Conservation (phyloP, 2,113 vertebrate species). For the Pimephales promelas region DNA sequence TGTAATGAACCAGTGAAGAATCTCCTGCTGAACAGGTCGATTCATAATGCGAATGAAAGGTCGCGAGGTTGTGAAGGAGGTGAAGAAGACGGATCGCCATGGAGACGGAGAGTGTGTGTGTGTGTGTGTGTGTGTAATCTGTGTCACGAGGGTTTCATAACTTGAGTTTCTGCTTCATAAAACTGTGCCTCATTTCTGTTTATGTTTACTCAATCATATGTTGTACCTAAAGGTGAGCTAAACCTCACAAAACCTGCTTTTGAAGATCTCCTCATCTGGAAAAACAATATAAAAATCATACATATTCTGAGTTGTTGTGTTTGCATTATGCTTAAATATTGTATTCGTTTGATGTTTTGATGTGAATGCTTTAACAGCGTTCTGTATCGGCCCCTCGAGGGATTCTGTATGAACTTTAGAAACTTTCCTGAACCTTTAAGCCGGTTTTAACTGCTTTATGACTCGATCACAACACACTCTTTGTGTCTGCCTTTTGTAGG, state of each 20-base stretch:
- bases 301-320: not conserved
- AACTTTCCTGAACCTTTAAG: constrained; percentile 10
- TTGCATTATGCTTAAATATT: not conserved
- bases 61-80: not conserved
- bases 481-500: not conserved
- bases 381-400: not conserved
- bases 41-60: not conserved
- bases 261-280: no score
- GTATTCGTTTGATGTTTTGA: not conserved
- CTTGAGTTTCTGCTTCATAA: no score
- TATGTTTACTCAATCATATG: no score
- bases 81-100: not conserved
- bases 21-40: not conserved
- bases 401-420: constrained; percentile 1
- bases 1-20: no score
- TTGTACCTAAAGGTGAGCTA: no score
- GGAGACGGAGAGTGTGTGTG: not conserved
- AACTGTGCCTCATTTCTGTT: not conserved
- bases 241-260: no score
- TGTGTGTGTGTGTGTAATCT: not conserved
- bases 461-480: not conserved
- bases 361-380: not conserved
- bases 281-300: no score
- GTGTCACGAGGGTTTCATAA: no score
- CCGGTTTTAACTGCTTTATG: not conserved